Evolutionary conservation across 92 coral and sea anemone species (phyloP).

Genomic region (Phenganax stokvisi): DNA sequence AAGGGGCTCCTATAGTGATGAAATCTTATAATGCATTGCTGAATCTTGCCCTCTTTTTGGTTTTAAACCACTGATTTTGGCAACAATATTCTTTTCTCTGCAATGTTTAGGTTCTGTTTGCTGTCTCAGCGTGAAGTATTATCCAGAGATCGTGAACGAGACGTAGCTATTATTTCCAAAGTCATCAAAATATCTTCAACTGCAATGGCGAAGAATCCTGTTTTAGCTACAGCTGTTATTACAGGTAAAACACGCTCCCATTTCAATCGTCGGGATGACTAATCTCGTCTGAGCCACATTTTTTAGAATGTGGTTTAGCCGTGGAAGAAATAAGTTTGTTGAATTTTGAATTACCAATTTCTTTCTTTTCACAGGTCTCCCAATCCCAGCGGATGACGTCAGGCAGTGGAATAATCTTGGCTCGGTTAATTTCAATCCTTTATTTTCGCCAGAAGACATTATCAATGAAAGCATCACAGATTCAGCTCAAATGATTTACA

Average conservation of each 20-base stretch:
- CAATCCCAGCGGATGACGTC: constrained; percentile 58
- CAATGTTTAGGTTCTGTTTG: constrained; percentile 59
- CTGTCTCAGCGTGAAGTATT: constrained; percentile 56
- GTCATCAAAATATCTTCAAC: constrained; percentile 81
- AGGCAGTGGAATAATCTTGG: constrained; percentile 77
- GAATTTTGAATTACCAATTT: neutral
- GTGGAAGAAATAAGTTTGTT: too few species aligned
- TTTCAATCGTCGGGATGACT: neutral
- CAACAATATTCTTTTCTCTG: neutral
- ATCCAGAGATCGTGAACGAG: constrained; percentile 54
- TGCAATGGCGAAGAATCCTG: constrained; percentile 75
- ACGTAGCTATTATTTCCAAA: constrained; percentile 64
- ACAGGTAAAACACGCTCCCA: neutral
- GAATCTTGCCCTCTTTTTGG: too few species aligned
- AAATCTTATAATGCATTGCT: too few species aligned
- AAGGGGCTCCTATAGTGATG: too few species aligned
- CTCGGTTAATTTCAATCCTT: constrained; percentile 62
- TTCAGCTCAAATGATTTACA: constrained; percentile 57
- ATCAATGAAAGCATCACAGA: constrained; percentile 46
- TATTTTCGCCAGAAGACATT: constrained; percentile 55
- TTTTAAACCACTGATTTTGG: neutral
- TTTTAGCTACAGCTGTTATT: constrained; percentile 57
- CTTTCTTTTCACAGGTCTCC: constrained; percentile 53
- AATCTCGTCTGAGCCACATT: neutral
- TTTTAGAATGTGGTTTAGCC: too few species aligned